Percentiles rank a stretch among this genome's conserved stretches.
Conservation (phyloP, 2,113 vertebrate genomes). For the Lanius ludovicianus region DNA sequence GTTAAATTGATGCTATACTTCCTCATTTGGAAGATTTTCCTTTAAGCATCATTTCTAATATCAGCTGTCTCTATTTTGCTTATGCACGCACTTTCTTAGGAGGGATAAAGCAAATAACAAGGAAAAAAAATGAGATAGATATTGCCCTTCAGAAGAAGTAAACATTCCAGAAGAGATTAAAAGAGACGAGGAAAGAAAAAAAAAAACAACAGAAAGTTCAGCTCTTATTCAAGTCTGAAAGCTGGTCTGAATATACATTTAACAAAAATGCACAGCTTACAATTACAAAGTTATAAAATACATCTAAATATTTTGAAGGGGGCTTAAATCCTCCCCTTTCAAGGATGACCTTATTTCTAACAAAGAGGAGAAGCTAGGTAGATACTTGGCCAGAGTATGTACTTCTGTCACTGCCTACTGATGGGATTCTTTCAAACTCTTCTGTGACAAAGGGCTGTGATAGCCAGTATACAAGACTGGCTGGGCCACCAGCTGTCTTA, state of each 20-base stretch:
- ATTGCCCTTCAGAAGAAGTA: background rate
- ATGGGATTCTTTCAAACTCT: background rate
- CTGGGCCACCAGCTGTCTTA: background rate
- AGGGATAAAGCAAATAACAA: background rate
- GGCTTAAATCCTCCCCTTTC: background rate
- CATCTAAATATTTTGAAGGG: background rate
- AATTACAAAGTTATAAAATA: background rate
- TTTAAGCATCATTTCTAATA: background rate
- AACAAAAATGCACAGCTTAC: background rate
- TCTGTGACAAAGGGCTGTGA: background rate
- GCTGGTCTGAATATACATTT: background rate
- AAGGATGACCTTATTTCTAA: background rate
- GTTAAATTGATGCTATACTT: background rate
- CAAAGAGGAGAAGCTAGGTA: background rate
- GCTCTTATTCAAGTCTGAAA: background rate
- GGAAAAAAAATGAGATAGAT: background rate
- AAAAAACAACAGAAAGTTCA: background rate
- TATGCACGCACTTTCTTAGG: background rate
- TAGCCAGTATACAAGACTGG: background rate
- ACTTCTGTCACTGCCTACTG: background rate
- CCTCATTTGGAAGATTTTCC: background rate
- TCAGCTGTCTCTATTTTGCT: background rate
- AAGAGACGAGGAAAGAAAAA: background rate
- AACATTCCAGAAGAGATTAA: constrained; percentile 3
- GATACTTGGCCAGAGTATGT: background rate